These are phyloP conservation scores for Drosophila pectinifera DNA, from an alignment of 1,140 invertebrate genomes.

Conservation along the genomic window DNA sequence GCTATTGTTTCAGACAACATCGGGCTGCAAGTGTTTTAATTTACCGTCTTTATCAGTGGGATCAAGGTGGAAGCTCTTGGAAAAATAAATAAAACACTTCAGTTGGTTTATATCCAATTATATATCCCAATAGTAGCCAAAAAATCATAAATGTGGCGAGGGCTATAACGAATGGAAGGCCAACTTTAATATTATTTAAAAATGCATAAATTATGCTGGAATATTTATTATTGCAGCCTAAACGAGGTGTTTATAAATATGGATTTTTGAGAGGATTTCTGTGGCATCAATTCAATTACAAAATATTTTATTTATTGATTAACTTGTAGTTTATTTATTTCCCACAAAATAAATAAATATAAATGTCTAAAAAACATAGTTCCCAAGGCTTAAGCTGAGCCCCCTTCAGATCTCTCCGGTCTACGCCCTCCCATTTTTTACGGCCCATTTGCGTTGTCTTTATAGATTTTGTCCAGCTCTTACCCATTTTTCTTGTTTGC, in stretches of 20 bases:
- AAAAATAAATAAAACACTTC: conserved; percentile 19
- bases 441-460: conserved; percentile 74
- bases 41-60: conserved; percentile 2
- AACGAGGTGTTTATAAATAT: not conserved
- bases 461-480: conserved; percentile 68
- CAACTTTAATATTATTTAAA: too few species aligned
- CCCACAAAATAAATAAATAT: not conserved
- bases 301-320: not conserved
- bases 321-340: not conserved
- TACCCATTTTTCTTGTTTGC: not conserved
- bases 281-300: not conserved
- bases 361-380: not conserved
- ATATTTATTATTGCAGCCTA: not conserved
- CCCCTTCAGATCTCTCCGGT: not conserved
- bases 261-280: rapidly evolving
- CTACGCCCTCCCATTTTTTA: conserved; percentile 42
- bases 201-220: not conserved
- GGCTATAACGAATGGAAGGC: not conserved
- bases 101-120: not conserved
- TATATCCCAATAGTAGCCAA: not conserved
- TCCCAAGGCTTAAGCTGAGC: too few species aligned
- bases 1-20: conserved; percentile 13
- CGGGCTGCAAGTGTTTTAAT: conserved; percentile 11
- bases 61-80: not conserved
- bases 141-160: not conserved